Base-by-base conservation (phyloP, 2,797 vertebrate genomes). In the Phalanger gymnotis region DNA sequence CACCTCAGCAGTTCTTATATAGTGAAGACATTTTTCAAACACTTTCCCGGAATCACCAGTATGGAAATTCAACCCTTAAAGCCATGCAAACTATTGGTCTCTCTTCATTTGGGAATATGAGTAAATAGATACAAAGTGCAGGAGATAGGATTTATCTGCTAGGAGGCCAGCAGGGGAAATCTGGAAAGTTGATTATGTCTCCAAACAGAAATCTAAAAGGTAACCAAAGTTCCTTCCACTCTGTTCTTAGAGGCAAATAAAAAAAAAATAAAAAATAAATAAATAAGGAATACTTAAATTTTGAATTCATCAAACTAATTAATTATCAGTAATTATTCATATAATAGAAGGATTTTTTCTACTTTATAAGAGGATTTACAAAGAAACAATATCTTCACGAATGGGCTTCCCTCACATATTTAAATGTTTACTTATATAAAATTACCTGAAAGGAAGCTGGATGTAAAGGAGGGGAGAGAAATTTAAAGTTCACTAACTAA, bases 401-500 rank as follows among this genome's bases (percentile, higher is more conserved):
- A 81, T 81, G 22, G 40, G n/a, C 40, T 47, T 47, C 9, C 73
- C 40, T 81, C 73, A 27, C 47, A 4, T 81, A 81, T 73, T 55
- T 61, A 94, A 91, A 89, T 54, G 94, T 89, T 81, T 87, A 61
- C 57, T 81, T 81, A 2, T 91, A 87, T 25, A 14, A 95, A 91
- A 91, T 90, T 95, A 89, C 9, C 34, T 94, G 55, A 92, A 91
- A 61, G 81, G 47, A 96, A 81, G 47, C 31, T 52, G 61, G 53
- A 53, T 40, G 16, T 11, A 28, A 56, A 13, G 89, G 47, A 53
- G 53, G 25, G 7, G 40, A 61, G 30, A 92, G 47, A 89, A 92
- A 95, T 92, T 87, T 92, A 57, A 94, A 95, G 52, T 96, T 95
- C 22, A 90, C n/a, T 81, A 87, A 30, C 6, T 94, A 57, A 56